Percentiles rank a stretch among this genome's conserved stretches.
Evolutionary conservation across 2,113 vertebrate species (phyloP).

Genomic region (Dendropsophus ebraccatus): DNA sequence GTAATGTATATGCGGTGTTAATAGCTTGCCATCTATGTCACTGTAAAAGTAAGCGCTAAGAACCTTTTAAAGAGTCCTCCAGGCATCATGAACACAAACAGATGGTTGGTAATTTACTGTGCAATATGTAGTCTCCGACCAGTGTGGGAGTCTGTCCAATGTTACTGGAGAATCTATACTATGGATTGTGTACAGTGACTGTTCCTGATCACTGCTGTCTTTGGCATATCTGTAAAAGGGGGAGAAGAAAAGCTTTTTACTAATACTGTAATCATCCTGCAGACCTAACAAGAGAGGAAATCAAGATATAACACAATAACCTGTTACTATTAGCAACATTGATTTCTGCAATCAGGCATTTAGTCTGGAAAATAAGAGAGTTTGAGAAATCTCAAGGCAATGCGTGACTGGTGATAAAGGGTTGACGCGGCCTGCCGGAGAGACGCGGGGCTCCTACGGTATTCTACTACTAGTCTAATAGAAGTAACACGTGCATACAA

Average conservation of each 20-base stretch:
- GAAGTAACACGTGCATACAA: not conserved
- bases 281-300: constrained; percentile 82
- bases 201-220: constrained; percentile 73
- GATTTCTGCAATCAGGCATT: constrained; percentile 86
- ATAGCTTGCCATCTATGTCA: constrained; percentile 4
- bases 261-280: constrained; percentile 80
- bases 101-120: constrained; percentile 52
- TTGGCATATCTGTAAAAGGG: constrained; percentile 63
- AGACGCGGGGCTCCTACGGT: constrained; percentile 64
- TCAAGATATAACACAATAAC: constrained; percentile 82
- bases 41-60: not conserved
- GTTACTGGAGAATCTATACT: not conserved
- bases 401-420: constrained; percentile 74
- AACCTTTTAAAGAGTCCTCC: constrained; percentile 1
- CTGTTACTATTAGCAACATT: constrained; percentile 87
- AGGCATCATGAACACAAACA: constrained; percentile 1
- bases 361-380: constrained; percentile 82
- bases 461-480: not conserved
- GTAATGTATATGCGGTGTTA: not conserved
- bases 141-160: constrained; percentile 3
- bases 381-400: constrained; percentile 79
- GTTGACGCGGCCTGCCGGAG: constrained; percentile 66
- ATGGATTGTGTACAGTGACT: constrained; percentile 56
- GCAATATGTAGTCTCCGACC: constrained; percentile 20
- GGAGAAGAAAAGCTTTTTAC: constrained; percentile 72